Base-by-base conservation (phyloP, 2,888 invertebrate species). In the Monopis laevigella region DNA sequence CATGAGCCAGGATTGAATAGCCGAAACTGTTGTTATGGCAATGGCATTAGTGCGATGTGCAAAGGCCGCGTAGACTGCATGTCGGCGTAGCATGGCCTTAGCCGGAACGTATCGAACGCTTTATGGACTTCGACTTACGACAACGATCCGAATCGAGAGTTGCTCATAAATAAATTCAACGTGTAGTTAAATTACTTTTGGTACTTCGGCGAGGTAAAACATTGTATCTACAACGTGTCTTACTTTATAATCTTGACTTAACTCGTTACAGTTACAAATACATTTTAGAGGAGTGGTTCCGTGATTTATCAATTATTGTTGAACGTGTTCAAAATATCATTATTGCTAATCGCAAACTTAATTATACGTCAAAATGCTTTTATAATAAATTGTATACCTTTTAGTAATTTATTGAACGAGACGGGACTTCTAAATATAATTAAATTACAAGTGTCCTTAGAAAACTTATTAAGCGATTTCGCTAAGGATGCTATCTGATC, bases 21-120 rank as follows among this genome's bases (percentile, higher is more conserved):
- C 16, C 5, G 4, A 30, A 30, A 13, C 7, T 13, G 12, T 30
- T 30, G 30, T 5, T 4, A 17, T 17, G 10, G 32, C 17, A 17
- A 4, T 17, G 32, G 32, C 32, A 32, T 32, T 32, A 32, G 32
- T 17, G 32, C 16, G 14, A 35, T 19, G 35, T 35, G 35, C 35
- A 32, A 32, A 32, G 32, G 36, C 18, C 34, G 36, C 32, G 36
- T 21, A 36, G 36, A 36, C 36, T 21, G 36, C 36, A 36, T 36
- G 36, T 36, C 36, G 36, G 21, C 36, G 13, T 12, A 4, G 21
- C n/a, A n/a, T 16, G 36, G 21, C 36, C 36, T 21, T 36, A 36
- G 13, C n/a, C 7, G 36, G 36, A n/a, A 19, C 18, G 36, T 36
- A 21, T 6, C 21, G 21, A 19, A 36, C 32, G 32, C 17, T 36